phyloP scores from a whole-genome alignment of 2,113 vertebrate species.

The Siniperca knerii region DNA sequence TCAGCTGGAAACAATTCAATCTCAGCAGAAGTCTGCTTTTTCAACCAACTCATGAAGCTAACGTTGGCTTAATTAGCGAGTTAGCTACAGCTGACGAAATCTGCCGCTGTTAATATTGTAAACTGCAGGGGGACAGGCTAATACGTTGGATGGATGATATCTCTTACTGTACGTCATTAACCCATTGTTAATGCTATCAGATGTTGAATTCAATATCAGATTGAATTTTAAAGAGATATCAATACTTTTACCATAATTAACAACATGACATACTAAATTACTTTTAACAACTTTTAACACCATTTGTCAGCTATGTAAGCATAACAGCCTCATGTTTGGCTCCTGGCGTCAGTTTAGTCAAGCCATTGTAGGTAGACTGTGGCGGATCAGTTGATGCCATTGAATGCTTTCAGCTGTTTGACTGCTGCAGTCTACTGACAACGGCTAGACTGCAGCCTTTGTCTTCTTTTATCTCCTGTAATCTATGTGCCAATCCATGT shows the following conservation, averaged over 20 bases:
- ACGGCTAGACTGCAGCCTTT: conserved; percentile 22
- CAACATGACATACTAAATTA: too few species aligned
- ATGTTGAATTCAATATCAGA: not conserved
- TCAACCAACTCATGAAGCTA: too few species aligned
- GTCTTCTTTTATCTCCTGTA: conserved; percentile 8
- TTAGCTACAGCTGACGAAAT: not conserved
- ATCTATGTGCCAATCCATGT: not conserved
- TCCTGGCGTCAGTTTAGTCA: conserved; percentile 22
- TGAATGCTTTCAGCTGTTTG: conserved; percentile 41
- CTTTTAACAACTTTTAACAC: not conserved
- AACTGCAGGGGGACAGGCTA: not conserved
- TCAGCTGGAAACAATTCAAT: not conserved
- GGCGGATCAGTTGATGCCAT: not conserved
- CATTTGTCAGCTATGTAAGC: not conserved
- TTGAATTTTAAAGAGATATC: not conserved
- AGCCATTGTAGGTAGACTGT: not conserved
- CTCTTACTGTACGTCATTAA: too few species aligned
- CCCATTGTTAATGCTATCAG: not conserved
- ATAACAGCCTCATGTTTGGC: not conserved
- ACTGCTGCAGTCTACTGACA: conserved; percentile 17
- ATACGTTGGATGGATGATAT: not conserved
- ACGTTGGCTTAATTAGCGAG: too few species aligned
- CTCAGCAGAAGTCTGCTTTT: not conserved
- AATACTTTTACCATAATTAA: not conserved
- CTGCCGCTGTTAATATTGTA: too few species aligned